Evolutionary conservation across 2,113 vertebrate species (phyloP), one percentile per base, ranked within the genome.

Genomic region (Xiphophorus maculatus): DNA sequence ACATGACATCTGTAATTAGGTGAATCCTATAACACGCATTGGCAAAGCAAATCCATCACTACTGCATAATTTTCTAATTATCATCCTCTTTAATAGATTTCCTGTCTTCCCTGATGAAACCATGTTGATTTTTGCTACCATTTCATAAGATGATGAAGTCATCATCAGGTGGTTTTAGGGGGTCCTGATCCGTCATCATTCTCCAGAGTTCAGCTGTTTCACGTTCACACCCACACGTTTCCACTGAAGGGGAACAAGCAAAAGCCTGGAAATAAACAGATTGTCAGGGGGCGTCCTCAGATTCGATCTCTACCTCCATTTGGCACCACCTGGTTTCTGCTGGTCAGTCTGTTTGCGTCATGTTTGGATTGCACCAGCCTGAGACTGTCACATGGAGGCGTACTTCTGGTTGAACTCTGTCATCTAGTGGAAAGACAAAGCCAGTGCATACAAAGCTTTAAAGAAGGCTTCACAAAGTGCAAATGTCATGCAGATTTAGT

Each of bases 221-320:
- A 19, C 7, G 33, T 54, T 28, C 28, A 28, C 28, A 28, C 28
- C 28, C 28, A 28, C 28, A 28, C 28, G 28, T 28, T 28, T 74
- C 66, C 77, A 51, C 72, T 44, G 66, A 14, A 22, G 51, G 60
- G 60, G 51, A 29, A 44, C 15, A 44, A 17, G 42, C 14, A 61
- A 69, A 62, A 48, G 37, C 48, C 54, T 60, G 73, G 48, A 35
- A 67, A 81, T 22, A 51, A 44, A 54, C 77, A 83, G 76, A 73
- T 27, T n/a, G 37, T 75, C 76, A 71, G 76, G 30, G 48, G 80
- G 80, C 15, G 2, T 58, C 67, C 73, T 73, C 65, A 42, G 63
- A 77, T 80, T 70, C 79, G 30, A 83, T 84, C 82, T 68, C 70
- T 71, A 83, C 29, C 61, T 79, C 80, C 82, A 69, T 90, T 89